Evolutionary conservation across 2,113 vertebrate genomes (phyloP).

Genomic region (Dasyprocta punctata): DNA sequence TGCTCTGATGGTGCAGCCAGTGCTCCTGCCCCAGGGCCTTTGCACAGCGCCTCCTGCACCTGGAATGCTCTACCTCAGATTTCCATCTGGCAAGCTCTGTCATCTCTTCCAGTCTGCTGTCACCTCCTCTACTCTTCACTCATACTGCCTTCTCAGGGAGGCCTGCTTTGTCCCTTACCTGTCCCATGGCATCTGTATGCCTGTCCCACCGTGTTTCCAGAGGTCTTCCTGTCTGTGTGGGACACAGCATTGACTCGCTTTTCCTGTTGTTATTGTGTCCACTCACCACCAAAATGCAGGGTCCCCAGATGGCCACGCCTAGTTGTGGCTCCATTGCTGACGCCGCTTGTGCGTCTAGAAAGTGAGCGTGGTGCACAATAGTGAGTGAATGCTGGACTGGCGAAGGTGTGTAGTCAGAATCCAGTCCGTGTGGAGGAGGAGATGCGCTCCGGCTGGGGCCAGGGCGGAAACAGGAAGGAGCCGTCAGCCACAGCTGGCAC

Average conservation of each 20-base stretch:
- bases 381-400: not conserved
- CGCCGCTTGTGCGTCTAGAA: not conserved
- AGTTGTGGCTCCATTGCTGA: not conserved
- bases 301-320: not conserved
- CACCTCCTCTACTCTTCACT: not conserved
- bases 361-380: not conserved
- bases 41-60: not conserved
- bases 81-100: not conserved
- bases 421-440: not conserved
- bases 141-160: not conserved
- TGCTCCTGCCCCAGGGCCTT: not conserved
- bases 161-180: not conserved
- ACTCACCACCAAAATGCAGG: not conserved
- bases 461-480: not conserved
- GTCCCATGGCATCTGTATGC: no score
- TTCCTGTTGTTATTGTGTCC: not conserved
- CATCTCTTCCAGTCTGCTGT: not conserved
- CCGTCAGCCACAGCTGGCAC: not conserved
- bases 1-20: not conserved
- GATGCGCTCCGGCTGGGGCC: not conserved
- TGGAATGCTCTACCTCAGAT: not conserved
- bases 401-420: not conserved
- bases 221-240: not conserved
- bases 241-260: not conserved
- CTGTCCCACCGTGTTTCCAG: not conserved